A percentile compares a stretch with the other conserved stretches of the same genome.
Conservation (phyloP, 2,888 invertebrate genomes). For the Sphaeridia pumilis region DNA sequence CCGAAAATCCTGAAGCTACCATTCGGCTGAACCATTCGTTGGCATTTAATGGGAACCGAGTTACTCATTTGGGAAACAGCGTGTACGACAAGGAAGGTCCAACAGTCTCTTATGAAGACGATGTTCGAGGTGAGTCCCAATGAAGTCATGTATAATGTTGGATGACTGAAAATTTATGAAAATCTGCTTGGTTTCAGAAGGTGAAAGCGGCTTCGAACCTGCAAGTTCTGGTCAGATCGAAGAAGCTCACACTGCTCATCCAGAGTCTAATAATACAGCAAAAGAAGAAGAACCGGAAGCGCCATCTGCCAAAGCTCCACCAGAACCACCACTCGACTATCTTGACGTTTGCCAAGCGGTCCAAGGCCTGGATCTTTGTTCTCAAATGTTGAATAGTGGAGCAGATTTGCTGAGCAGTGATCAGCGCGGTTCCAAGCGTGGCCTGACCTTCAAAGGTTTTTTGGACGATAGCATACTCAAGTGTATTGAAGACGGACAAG, state of each 20-base stretch:
- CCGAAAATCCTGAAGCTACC: constrained; percentile 7
- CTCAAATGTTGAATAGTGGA: constrained; percentile 25
- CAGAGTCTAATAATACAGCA: too few species aligned
- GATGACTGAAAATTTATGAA: neutral
- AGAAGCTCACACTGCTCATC: too few species aligned
- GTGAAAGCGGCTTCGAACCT: neutral
- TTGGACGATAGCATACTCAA: neutral
- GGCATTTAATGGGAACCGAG: constrained; percentile 25
- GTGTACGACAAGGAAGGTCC: constrained; percentile 30
- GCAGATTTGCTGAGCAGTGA: too few species aligned
- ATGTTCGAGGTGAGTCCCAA: neutral
- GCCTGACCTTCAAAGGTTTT: neutral
- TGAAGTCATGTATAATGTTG: too few species aligned
- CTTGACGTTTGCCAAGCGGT: constrained; percentile 23
- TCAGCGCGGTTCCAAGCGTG: too few species aligned
- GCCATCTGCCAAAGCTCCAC: neutral
- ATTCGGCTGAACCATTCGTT: constrained; percentile 14
- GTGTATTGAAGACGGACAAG: neutral
- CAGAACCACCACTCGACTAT: neutral
- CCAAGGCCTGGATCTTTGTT: constrained; percentile 29
- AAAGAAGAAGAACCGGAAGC: neutral
- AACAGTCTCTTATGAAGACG: constrained; percentile 10
- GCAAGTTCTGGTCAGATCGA: too few species aligned
- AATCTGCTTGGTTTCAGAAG: neutral
- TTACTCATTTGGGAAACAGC: constrained; percentile 26